Conservation (phyloP, 2,113 vertebrate genomes). For the Equus quagga region DNA sequence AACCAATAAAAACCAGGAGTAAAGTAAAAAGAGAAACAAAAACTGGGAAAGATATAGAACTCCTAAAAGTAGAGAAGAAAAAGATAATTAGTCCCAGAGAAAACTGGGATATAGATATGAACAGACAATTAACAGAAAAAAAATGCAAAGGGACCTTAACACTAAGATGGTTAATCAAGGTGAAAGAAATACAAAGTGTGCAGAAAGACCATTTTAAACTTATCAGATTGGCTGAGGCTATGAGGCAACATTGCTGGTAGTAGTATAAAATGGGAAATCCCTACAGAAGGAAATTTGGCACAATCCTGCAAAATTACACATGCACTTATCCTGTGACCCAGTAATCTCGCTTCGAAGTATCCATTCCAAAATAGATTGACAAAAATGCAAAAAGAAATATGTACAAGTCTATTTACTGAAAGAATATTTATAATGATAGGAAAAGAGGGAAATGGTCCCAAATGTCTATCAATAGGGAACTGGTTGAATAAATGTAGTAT, state of each 20-base stretch:
- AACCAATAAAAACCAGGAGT: not conserved
- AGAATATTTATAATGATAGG: constrained; percentile 13
- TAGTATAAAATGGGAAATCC: constrained; percentile 22
- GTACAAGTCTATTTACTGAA: not conserved
- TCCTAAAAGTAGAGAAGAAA: constrained; percentile 32
- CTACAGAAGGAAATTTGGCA: not conserved
- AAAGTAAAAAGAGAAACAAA: constrained; percentile 43
- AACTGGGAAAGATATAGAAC: not conserved
- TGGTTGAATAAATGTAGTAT: not conserved
- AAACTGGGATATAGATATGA: constrained; percentile 21
- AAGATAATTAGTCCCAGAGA: not conserved
- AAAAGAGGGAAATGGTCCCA: not conserved
- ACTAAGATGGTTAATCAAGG: not conserved
- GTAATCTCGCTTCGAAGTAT: constrained; percentile 11
- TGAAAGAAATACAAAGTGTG: constrained; percentile 16
- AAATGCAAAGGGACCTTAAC: constrained; percentile 2
- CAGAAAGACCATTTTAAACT: constrained; percentile 22
- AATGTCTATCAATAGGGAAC: not conserved
- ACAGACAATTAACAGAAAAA: constrained; percentile 1
- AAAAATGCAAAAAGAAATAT: constrained; percentile 17
- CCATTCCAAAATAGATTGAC: constrained; percentile 13
- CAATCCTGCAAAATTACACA: constrained; percentile 18
- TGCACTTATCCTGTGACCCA: not conserved
- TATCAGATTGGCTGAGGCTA: not conserved
- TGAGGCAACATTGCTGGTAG: not conserved